Conservation (phyloP, 1,140 invertebrate species). For the Ips nitidus region DNA sequence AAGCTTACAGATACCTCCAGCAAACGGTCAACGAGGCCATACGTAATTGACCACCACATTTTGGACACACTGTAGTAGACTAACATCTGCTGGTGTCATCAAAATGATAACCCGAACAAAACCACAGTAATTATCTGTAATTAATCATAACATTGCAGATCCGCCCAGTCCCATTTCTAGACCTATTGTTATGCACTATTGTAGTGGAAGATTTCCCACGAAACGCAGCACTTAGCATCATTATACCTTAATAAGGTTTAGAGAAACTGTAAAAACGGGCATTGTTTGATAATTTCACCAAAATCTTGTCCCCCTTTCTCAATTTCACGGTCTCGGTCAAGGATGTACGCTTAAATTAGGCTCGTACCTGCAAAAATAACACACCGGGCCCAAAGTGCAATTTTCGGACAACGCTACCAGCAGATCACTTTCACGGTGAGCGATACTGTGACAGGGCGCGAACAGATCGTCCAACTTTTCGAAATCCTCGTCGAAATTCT, state of each 20-base stretch:
- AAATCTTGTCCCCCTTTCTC: constrained; percentile 7
- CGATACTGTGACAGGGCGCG: constrained; percentile 47
- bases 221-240: background rate
- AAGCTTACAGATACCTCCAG: too few relatives aligned
- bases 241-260: constrained; percentile 15
- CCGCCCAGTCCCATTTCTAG: constrained; percentile 7
- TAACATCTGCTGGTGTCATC: background rate
- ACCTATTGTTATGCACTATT: constrained; percentile 9
- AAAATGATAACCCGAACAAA: background rate
- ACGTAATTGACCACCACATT: background rate
- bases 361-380: constrained; percentile 52
- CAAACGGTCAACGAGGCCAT: too few relatives aligned
- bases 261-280: background rate
- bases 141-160: background rate
- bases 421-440: constrained; percentile 49
- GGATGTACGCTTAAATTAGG: background rate
- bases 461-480: constrained; percentile 34
- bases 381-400: constrained; percentile 49
- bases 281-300: constrained; percentile 17
- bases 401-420: constrained; percentile 49
- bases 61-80: background rate
- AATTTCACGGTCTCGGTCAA: constrained; percentile 15
- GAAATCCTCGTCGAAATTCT: constrained; percentile 28
- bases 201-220: constrained; percentile 3
- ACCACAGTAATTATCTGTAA: background rate